Evolutionary conservation across 2,888 invertebrate species (phyloP), one percentile per base, ranked within the genome.

Genomic region (Gortyna flavago): DNA sequence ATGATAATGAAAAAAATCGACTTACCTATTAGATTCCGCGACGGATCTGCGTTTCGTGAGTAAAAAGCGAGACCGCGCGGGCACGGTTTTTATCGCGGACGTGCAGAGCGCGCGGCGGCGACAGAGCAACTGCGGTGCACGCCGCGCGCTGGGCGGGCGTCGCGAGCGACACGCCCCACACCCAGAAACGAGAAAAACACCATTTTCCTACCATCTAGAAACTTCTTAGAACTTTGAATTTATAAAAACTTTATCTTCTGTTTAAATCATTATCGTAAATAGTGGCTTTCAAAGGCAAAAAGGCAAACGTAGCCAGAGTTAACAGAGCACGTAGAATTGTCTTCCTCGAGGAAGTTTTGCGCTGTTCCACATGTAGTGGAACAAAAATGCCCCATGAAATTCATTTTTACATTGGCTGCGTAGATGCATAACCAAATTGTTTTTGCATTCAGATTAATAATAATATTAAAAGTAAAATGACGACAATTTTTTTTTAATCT

Each of bases 71-170:
- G 29, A 35, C 57, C 32, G 35, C 69, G 59, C 67, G 79, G 64
- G 59, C 74, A 29, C 77, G 25, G 21, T 38, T 29, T 4, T 32
- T 61, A 57, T n/a, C 38, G 25, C 44, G 41, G 44, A 85, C 93
- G 92, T 89, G 87, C 79, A 79, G 48, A 79, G 87, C 67, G 66
- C 90, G 91, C 90, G 90, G 85, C 89, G 88, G 85, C 69, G 68
- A 62, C 85, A 77, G 77, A 83, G 74, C 76, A 90, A 95, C 95
- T 94, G 93, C 91, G 90, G 91, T 90, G 91, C 87, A 81, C 87
- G 67, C 67, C 86, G 84, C 85, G 76, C 86, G 90, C 92, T 94
- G 95, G 96, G 95, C 95, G 95, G 96, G 91, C 90, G 90, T 85
- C 83, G 32, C 57, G 18, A 59, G 54, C 77, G 95, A 93, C 95